A percentile compares a stretch with the other conserved stretches of the same genome.
These are phyloP conservation scores for Lycaena phlaeas DNA, from an alignment of 2,888 invertebrate genomes.

Conservation along the genomic window DNA sequence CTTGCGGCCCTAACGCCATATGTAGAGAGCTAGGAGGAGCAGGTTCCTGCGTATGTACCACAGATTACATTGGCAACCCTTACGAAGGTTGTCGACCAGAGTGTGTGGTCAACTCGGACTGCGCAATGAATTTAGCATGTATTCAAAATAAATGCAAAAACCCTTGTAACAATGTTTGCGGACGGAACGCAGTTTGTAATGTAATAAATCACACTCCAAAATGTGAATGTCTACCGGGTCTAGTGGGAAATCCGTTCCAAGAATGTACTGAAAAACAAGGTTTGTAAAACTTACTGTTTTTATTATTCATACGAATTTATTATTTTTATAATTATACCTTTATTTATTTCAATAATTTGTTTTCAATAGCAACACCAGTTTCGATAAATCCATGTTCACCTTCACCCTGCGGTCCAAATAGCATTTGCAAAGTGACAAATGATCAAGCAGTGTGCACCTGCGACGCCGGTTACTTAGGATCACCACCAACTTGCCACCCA, in stretches of 20 bases:
- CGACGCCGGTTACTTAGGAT: constrained; percentile 76
- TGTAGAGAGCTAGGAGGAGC: constrained; percentile 79
- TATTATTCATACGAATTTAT: constrained; percentile 15
- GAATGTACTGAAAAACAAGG: constrained; percentile 59
- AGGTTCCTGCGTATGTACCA: constrained; percentile 78
- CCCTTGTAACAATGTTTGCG: constrained; percentile 84
- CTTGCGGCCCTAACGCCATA: constrained; percentile 82
- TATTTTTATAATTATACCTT: constrained; percentile 7
- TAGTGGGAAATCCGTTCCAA: constrained; percentile 75
- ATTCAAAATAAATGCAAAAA: constrained; percentile 81
- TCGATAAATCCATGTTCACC: constrained; percentile 78
- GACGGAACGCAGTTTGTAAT: constrained; percentile 80
- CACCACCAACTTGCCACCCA: constrained; percentile 77
- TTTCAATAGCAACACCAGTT: constrained; percentile 36
- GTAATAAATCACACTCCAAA: constrained; percentile 80
- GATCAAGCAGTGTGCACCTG: constrained; percentile 82
- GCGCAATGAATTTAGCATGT: constrained; percentile 80
- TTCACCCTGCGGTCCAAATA: constrained; percentile 83
- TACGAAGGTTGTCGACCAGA: constrained; percentile 85
- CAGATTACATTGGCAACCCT: constrained; percentile 82
- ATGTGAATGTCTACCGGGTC: constrained; percentile 77
- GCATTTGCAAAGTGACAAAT: constrained; percentile 81
- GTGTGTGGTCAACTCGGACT: constrained; percentile 82
- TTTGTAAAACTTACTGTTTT: constrained; percentile 21
- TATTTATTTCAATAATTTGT: constrained; percentile 4